Conservation (phyloP, 53 echinoderm and acorn worm species). For the Luidia sarsii region DNA sequence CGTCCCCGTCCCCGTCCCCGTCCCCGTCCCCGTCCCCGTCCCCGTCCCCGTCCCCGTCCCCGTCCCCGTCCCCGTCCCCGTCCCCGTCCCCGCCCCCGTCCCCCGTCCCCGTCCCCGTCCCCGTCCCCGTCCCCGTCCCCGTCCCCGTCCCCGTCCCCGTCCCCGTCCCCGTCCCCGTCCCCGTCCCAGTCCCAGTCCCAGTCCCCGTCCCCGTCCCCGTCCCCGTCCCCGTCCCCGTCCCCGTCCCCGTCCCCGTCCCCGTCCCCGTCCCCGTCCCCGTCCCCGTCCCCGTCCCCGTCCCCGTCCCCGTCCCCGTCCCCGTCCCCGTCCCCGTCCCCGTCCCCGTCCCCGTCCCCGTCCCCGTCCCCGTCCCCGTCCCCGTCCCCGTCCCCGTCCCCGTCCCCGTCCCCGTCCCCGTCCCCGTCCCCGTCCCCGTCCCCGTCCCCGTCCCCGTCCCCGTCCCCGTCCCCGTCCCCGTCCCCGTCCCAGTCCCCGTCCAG, state of each 20-base stretch:
- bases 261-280: neutral
- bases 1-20: neutral
- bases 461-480: neutral
- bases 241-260: neutral
- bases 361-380: neutral
- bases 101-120: neutral
- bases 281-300: no score
- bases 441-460: neutral
- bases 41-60: neutral
- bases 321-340: neutral
- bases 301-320: neutral
- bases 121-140: neutral
- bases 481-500: neutral
- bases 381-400: neutral
- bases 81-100: neutral
- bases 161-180: neutral
- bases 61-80: neutral
- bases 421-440: neutral
- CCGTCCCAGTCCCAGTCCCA: neutral
- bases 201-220: neutral
- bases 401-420: neutral
- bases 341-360: neutral
- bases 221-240: neutral
- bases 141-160: neutral
- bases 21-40: neutral